phyloP scores from a whole-genome alignment of 2,888 invertebrate genomes.

The Orthosia incerta region DNA sequence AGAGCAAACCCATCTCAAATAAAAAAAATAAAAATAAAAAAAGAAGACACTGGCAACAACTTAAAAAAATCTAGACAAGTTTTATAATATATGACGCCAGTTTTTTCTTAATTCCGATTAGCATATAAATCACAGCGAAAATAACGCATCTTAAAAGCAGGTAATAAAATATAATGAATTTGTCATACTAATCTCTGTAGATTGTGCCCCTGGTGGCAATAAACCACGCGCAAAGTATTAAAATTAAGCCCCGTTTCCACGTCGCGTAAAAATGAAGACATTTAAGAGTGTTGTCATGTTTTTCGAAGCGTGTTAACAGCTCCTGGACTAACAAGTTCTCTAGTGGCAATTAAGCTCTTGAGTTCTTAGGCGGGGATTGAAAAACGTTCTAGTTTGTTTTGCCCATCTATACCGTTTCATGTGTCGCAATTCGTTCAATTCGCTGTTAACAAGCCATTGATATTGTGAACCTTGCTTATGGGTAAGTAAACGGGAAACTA shows the following conservation, averaged over 20 bases:
- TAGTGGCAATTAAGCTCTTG: slow-evolving; percentile 10
- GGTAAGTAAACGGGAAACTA: neutral
- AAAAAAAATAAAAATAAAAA: no score
- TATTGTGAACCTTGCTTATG: neutral
- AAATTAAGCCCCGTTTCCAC: slow-evolving; percentile 10
- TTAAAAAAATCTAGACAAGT: no score
- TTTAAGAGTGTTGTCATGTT: neutral
- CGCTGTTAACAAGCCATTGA: neutral
- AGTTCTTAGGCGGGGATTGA: neutral
- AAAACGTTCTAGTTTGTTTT: neutral
- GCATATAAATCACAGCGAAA: slow-evolving; percentile 26
- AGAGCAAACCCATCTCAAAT: no score
- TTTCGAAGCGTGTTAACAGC: neutral
- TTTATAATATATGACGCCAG: neutral
- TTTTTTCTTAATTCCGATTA: slow-evolving; percentile 17
- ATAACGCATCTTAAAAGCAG: slow-evolving; percentile 10
- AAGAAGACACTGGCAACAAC: no score
- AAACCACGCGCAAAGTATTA: slow-evolving; percentile 25
- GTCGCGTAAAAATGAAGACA: slow-evolving; percentile 23
- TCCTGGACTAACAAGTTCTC: slow-evolving; percentile 1
- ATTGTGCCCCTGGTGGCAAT: slow-evolving; percentile 37
- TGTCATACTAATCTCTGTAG: slow-evolving; percentile 28
- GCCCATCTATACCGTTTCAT: neutral
- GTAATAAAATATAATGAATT: slow-evolving; percentile 23
- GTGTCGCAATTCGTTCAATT: neutral